Evolutionary conservation across 2,888 invertebrate genomes (phyloP).

Genomic region (Cynaeus angustus): DNA sequence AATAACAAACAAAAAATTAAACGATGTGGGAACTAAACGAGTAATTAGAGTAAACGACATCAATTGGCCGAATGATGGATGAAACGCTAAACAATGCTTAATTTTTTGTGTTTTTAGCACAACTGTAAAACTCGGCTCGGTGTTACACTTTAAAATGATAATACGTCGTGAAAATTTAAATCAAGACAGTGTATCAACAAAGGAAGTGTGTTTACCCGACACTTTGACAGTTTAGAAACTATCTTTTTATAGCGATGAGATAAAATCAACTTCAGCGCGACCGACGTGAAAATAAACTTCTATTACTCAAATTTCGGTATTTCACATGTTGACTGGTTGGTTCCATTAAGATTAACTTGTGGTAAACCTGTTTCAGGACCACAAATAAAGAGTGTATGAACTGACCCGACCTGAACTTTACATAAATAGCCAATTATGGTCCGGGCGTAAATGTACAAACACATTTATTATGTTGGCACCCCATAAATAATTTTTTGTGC

Average conservation of each 20-base stretch:
- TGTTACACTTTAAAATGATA: neutral
- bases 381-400: neutral
- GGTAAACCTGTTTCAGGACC: neutral
- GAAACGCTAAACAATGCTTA: slow-evolving; percentile 4
- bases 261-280: too few relatives aligned
- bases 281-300: too few relatives aligned
- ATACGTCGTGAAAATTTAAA: neutral
- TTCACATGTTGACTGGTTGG: too few relatives aligned
- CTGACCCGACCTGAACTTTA: slow-evolving; percentile 2
- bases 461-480: too few relatives aligned
- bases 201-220: neutral
- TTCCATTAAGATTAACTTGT: neutral
- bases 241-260: slow-evolving; percentile 2
- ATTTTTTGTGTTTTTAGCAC: slow-evolving; percentile 26
- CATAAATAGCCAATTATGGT: neutral
- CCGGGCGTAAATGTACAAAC: neutral
- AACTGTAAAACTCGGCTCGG: neutral
- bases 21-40: slow-evolving; percentile 36
- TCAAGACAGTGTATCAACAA: neutral
- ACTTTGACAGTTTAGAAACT: slow-evolving; percentile 16
- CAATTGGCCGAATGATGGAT: slow-evolving; percentile 37
- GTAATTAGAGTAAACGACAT: slow-evolving; percentile 39
- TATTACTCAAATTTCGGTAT: too few relatives aligned
- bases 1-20: slow-evolving; percentile 29
- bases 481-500: too few relatives aligned